Evolutionary conservation across 2,888 invertebrate species (phyloP).

Genomic region (Aspidapion aeneum): DNA sequence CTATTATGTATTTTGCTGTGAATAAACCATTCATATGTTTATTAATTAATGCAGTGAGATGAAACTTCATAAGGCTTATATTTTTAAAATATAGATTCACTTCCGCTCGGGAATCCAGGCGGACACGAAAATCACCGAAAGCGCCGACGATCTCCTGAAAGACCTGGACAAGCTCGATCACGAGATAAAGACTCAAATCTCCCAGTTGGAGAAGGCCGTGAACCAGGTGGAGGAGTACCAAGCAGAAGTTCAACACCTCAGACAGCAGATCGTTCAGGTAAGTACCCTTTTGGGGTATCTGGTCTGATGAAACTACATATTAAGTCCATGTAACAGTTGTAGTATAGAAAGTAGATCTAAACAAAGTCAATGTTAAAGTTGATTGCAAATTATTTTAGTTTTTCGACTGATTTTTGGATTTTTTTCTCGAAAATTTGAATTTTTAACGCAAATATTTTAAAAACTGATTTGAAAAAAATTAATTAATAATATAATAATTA

Average conservation of each 20-base stretch:
- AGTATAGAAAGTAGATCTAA: not conserved
- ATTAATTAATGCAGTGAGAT: too few species aligned
- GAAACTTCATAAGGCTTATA: too few species aligned
- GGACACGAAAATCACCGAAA: constrained; percentile 69
- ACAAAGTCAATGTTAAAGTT: not conserved
- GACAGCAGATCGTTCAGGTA: constrained; percentile 73
- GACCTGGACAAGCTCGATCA: constrained; percentile 65
- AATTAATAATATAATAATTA: too few species aligned
- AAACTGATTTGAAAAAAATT: too few species aligned
- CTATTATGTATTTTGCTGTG: too few species aligned
- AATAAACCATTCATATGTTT: too few species aligned
- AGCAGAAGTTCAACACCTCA: constrained; percentile 79
- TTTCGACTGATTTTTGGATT: too few species aligned
- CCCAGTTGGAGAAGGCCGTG: constrained; percentile 70
- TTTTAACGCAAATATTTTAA: too few species aligned
- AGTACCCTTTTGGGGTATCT: not conserved
- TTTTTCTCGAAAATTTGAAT: too few species aligned
- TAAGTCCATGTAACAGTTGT: not conserved
- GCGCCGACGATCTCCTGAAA: constrained; percentile 64
- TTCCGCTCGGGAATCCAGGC: constrained; percentile 83
- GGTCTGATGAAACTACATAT: not conserved
- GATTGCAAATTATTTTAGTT: too few species aligned
- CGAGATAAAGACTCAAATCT: constrained; percentile 61
- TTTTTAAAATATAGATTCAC: constrained; percentile 81
- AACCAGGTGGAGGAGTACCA: constrained; percentile 85